phyloP scores from a whole-genome alignment of 2,797 vertebrate species.

The Sebastes oblongus region DNA sequence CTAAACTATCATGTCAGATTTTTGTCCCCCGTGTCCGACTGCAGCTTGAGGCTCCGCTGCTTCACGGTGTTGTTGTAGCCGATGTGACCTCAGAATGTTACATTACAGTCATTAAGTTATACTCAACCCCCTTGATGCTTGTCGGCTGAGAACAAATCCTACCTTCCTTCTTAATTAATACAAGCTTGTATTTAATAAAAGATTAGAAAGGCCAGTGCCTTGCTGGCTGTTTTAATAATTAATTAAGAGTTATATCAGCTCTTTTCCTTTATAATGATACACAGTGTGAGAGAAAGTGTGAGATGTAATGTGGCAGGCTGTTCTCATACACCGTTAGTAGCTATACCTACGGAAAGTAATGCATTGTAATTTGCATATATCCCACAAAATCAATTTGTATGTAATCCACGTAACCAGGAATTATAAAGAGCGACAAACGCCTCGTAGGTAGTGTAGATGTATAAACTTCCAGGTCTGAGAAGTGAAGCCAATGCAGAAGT shows the following conservation, averaged over 20 bases:
- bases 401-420: no score
- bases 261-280: constrained; percentile 1
- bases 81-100: neutral
- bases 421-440: no score
- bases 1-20: neutral
- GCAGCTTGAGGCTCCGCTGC: neutral
- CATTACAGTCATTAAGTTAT: neutral
- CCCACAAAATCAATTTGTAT: neutral
- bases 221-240: constrained; percentile 38
- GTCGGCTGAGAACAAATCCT: neutral
- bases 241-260: neutral
- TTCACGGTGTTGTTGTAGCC: neutral
- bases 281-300: neutral
- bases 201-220: constrained; percentile 16
- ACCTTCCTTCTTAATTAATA: constrained; percentile 41
- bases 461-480: no score
- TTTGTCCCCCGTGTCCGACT: neutral
- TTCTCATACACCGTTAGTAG: neutral
- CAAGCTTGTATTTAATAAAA: constrained; percentile 39
- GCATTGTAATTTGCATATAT: neutral
- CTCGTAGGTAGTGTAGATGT: no score
- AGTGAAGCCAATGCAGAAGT: no score
- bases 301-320: neutral
- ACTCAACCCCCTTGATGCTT: neutral
- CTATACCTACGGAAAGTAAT: fast-evolving